Evolutionary conservation across 2,797 vertebrate species (phyloP).

Genomic region (Poecilia picta): DNA sequence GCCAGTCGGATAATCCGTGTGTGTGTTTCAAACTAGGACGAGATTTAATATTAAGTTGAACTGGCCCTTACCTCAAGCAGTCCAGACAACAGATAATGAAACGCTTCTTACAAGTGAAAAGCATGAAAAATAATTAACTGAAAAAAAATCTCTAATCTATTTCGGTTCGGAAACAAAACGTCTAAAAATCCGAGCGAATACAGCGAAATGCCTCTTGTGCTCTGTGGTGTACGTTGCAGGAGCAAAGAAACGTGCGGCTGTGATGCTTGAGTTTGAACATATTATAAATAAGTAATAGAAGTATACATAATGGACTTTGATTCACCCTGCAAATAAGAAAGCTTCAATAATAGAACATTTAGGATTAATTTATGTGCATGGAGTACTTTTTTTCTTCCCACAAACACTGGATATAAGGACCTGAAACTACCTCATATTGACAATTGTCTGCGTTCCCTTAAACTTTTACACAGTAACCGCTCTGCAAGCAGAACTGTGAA

Average conservation of each 20-base stretch:
- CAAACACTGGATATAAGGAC: conserved; percentile 2
- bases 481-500: conserved; percentile 6
- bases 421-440: conserved; percentile 23
- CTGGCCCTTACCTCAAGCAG: conserved; percentile 7
- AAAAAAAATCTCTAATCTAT: background rate
- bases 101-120: background rate
- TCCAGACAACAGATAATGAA: conserved; percentile 6
- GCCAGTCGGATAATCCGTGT: background rate
- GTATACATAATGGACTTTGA: conserved; percentile 4
- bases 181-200: background rate
- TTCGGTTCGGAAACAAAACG: background rate
- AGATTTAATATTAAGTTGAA: background rate
- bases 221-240: conserved; percentile 7
- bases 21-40: background rate
- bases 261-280: conserved; percentile 15
- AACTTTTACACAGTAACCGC: conserved; percentile 20
- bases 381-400: background rate
- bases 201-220: background rate
- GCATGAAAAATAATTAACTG: background rate
- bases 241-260: conserved; percentile 8
- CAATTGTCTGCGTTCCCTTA: conserved; percentile 19
- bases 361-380: background rate
- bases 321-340: conserved; percentile 18
- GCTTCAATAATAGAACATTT: background rate
- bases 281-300: conserved; percentile 18